phyloP scores from a whole-genome alignment of 2,113 vertebrate species.

The Semnornis frantzii region DNA sequence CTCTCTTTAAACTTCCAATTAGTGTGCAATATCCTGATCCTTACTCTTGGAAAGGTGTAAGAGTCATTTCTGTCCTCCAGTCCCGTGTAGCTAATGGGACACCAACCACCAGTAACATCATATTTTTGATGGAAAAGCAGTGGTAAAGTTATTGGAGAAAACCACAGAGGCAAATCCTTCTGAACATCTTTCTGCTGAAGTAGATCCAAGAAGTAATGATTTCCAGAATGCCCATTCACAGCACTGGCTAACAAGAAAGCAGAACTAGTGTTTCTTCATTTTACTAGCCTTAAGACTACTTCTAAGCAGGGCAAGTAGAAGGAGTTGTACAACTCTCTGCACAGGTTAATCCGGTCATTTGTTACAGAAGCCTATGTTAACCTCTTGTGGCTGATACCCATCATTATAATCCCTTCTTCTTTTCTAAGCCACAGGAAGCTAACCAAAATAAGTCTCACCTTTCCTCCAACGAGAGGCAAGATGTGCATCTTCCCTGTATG shows the following conservation, averaged over 20 bases:
- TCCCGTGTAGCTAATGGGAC: too few species aligned
- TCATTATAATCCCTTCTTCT: not conserved
- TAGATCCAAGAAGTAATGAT: not conserved
- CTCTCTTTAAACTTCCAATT: too few species aligned
- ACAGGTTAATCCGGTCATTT: not conserved
- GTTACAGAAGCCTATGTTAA: not conserved
- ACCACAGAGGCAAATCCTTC: not conserved
- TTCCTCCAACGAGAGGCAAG: constrained; percentile 93
- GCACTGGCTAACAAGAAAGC: not conserved
- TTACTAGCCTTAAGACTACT: not conserved
- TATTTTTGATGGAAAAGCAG: constrained; percentile 6
- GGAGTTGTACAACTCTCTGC: not conserved
- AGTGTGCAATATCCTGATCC: too few species aligned
- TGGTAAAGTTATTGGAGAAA: not conserved
- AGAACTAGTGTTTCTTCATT: not conserved
- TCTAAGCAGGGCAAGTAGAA: not conserved
- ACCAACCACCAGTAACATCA: not conserved
- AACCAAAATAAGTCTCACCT: constrained; percentile 79
- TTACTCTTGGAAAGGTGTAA: too few species aligned
- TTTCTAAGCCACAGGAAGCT: not conserved
- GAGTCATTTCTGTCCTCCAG: too few species aligned
- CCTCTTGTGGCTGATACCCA: not conserved
- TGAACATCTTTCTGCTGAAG: not conserved
- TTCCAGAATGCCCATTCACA: not conserved
- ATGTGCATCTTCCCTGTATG: constrained; percentile 96